Percentiles rank a stretch among this genome's conserved stretches.
phyloP scores from a whole-genome alignment of 2,888 invertebrate genomes.

The Agrypnus murinus region DNA sequence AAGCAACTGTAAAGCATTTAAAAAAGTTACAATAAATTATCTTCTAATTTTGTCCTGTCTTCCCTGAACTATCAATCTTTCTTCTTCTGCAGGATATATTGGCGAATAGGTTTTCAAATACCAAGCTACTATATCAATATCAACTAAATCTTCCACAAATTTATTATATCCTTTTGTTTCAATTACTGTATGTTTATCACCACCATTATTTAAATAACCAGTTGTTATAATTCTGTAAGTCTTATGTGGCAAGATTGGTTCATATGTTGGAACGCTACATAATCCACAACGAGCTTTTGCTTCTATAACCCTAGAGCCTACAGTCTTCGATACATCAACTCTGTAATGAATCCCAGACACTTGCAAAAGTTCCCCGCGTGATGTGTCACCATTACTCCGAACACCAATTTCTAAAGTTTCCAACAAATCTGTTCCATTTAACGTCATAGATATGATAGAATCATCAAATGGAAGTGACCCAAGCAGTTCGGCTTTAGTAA shows the following conservation, averaged over 20 bases:
- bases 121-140: constrained; percentile 73
- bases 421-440: constrained; percentile 79
- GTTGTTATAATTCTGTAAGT: constrained; percentile 80
- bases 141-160: constrained; percentile 71
- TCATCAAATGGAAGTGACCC: constrained; percentile 86
- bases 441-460: constrained; percentile 76
- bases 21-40: too few species aligned
- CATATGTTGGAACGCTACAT: constrained; percentile 78
- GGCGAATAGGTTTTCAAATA: constrained; percentile 77
- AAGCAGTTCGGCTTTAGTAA: constrained; percentile 81
- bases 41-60: too few species aligned
- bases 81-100: constrained; percentile 77
- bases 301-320: constrained; percentile 78
- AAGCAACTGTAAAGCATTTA: too few species aligned
- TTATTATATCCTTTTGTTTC: constrained; percentile 67
- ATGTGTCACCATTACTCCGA: constrained; percentile 66
- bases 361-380: constrained; percentile 86
- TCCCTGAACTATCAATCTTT: too few species aligned
- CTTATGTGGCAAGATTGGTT: constrained; percentile 72
- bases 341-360: constrained; percentile 84
- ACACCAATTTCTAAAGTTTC: constrained; percentile 68
- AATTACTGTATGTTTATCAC: constrained; percentile 79
- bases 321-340: constrained; percentile 78
- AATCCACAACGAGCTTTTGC: constrained; percentile 78
- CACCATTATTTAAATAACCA: constrained; percentile 81